Base-by-base conservation (phyloP, 2,113 vertebrate genomes). In the Podocnemis expansa region DNA sequence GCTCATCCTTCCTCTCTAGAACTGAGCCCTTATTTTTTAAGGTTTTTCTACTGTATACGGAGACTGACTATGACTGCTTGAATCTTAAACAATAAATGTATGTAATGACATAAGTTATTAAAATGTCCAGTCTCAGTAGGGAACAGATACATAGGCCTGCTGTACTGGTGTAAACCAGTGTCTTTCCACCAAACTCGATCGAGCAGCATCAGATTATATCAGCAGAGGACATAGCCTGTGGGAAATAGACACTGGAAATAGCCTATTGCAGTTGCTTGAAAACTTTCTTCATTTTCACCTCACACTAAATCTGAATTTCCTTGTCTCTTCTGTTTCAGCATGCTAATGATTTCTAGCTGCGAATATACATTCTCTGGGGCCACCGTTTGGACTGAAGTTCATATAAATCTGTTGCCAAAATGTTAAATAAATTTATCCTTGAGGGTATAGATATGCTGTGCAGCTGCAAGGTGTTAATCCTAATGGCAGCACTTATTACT, bases 241-340 rank as follows among this genome's bases (percentile, higher is more conserved):
- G 92, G 92, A 93, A 96, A 80, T 41, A 60, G 83, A 1, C 85
- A 34, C 80, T 80, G 78, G 82, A 91, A 96, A 90, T 80, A 94
- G 91, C 43, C n/a, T 82, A 4, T 5, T 34, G n/a, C 79, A 76
- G 29, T 85, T 80, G 17, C 1, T 0, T 22, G 78, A 85, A 22
- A n/a, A 3, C 56, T 87, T 5, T 38, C 43, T 88, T 88, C 78
- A 83, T 85, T 92, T 93, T 91, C 81, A 49, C 2, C 3, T 0
- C 52, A 41, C 0, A 2, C 52, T 84, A 51, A 1, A 54, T 85
- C 88, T n/a, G 31, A 45, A 8, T 24, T 89, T 79, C 80, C 87
- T 87, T 10, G 25, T 56, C 2, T 70, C 91, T 85, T 41, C 4
- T 5, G 38, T 67, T 88, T 89, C 31, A 9, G 54, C 51, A 38